Evolutionary conservation across 2,888 invertebrate genomes (phyloP), one percentile per base, ranked within the genome.

Genomic region (Macrosiphum euphorbiae): DNA sequence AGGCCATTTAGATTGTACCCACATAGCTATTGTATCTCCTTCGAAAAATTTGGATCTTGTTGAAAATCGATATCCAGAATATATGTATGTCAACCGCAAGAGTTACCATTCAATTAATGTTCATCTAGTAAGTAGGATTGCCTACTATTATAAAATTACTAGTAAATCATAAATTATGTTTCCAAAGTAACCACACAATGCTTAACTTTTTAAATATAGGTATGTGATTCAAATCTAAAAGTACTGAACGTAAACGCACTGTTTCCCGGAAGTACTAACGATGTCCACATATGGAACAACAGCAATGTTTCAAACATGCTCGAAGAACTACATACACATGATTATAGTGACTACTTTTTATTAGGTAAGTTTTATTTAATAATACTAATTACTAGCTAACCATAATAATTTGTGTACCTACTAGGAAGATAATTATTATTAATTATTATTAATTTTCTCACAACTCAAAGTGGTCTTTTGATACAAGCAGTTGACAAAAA

Each of bases 171-270:
- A 78, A 78, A 78, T 78, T 78, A 78, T 78, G 78, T 78, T 35
- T n/a, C n/a, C 78, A 1, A 78, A 78, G 16, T 35, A 78, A 1
- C n/a, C 16, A 13, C n/a, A 35, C 4, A 35, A 13, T 13, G 13
- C 35, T n/a, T 35, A 35, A 78, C 35, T 0, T 78, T 78, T 78
- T 35, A 78, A 35, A 78, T 35, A 58, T 78, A 78, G 78, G 35
- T 35, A 78, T 78, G 78, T 78, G 78, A 78, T 78, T n/a, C 35
- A 78, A 78, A 78, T 78, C 78, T 78, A 78, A 78, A 78, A 78
- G 35, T 78, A 16, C n/a, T 35, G 1, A 78, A 78, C 35, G 78
- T 78, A n/a, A 78, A 78, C 7, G 13, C 78, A 35, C 7, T 78
- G 7, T 78, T 78, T 78, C 58, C 58, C 58, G 58, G 58, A 58